phyloP scores from a whole-genome alignment of 2,797 vertebrate species.

The Poliocrania exsul region DNA sequence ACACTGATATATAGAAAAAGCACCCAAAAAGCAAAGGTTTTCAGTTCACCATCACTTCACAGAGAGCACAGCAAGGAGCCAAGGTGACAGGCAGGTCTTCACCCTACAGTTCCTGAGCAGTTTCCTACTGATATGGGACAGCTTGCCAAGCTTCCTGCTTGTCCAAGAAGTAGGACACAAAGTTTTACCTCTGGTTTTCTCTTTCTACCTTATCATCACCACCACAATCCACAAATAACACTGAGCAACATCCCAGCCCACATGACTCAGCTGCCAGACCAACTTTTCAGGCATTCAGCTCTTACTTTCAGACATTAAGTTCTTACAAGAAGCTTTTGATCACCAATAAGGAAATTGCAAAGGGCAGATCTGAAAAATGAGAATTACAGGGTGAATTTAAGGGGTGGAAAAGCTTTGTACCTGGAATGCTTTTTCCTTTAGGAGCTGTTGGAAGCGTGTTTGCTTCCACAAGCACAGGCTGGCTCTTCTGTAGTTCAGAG shows the following conservation, averaged over 20 bases:
- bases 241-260: accelerated
- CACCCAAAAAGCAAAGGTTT: background rate
- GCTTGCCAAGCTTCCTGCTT: background rate
- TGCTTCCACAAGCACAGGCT: slow-evolving; percentile 82
- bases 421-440: slow-evolving; percentile 66
- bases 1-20: background rate
- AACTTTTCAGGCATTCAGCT: background rate
- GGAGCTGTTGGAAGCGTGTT: slow-evolving; percentile 70
- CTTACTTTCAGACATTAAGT: background rate
- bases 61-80: background rate
- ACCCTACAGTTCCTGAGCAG: background rate
- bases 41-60: background rate
- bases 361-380: background rate
- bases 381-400: background rate
- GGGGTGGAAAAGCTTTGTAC: slow-evolving; percentile 49
- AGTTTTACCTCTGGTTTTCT: background rate
- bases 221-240: background rate
- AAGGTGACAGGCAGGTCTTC: background rate
- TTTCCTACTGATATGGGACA: accelerated
- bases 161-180: background rate
- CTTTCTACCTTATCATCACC: background rate
- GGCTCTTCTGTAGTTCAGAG: slow-evolving; percentile 70
- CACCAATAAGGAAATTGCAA: background rate
- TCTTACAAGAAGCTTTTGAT: background rate
- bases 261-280: background rate